These are phyloP conservation scores for Uropsilus gracilis DNA, from an alignment of 2,113 vertebrate genomes.

Conservation along the genomic window DNA sequence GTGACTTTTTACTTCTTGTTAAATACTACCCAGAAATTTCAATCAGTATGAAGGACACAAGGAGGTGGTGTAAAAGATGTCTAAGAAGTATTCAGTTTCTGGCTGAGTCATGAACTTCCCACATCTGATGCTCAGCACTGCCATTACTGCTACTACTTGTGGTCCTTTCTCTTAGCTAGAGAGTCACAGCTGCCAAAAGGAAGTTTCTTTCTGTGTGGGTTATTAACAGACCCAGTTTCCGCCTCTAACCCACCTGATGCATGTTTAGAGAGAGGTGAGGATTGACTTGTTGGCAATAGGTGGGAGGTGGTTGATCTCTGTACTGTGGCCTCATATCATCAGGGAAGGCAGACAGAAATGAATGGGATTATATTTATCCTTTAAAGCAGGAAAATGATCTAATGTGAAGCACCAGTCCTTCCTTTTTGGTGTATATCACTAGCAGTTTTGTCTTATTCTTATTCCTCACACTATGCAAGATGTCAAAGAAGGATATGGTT, in stretches of 20 bases:
- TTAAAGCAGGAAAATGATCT: conserved; percentile 1
- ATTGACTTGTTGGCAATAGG: neutral
- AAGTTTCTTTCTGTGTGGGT: neutral
- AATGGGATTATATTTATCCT: neutral
- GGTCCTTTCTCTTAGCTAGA: neutral
- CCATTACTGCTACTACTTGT: neutral
- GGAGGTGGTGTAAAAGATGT: neutral
- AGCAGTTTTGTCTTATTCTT: neutral
- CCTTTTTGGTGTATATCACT: neutral
- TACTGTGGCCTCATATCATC: neutral
- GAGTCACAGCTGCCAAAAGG: neutral
- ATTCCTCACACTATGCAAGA: neutral
- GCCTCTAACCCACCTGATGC: too few relatives aligned
- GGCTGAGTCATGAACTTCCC: neutral
- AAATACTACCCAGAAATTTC: neutral
- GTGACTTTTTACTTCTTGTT: neutral
- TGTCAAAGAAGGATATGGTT: neutral
- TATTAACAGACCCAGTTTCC: neutral
- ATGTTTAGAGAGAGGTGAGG: neutral
- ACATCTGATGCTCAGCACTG: neutral
- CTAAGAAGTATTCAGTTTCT: neutral
- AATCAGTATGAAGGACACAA: neutral
- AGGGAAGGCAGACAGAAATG: neutral
- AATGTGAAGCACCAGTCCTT: neutral
- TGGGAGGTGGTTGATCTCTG: neutral